Evolutionary conservation across 2,888 invertebrate genomes (phyloP).

Genomic region (Cerastis leucographa): DNA sequence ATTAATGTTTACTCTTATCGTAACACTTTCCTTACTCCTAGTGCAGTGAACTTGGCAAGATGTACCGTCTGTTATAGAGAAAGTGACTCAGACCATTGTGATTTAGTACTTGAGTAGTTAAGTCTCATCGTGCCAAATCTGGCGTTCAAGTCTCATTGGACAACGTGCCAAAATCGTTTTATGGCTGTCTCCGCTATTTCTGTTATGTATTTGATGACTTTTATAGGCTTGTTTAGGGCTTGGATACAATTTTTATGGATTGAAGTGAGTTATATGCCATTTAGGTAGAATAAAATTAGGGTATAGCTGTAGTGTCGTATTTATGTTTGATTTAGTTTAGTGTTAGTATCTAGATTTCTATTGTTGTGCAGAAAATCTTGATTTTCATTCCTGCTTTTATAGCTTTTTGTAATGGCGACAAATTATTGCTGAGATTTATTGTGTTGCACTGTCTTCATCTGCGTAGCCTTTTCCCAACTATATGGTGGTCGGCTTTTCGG

Average conservation of each 20-base stretch:
- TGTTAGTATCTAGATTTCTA: constrained; percentile 12
- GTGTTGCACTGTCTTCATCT: neutral
- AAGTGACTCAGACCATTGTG: constrained; percentile 75
- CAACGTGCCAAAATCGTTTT: constrained; percentile 43
- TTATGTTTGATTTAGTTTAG: constrained; percentile 42
- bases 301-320: neutral
- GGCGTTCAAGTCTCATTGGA: constrained; percentile 45
- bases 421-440: neutral
- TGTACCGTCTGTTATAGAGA: constrained; percentile 68
- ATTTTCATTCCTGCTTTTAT: neutral
- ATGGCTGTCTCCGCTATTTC: constrained; percentile 34
- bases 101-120: constrained; percentile 60
- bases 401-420: neutral
- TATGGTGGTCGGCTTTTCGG: no score
- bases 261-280: neutral
- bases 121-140: constrained; percentile 64
- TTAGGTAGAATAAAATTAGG: constrained; percentile 5
- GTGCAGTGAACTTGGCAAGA: constrained; percentile 84
- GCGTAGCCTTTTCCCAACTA: neutral
- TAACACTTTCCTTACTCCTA: constrained; percentile 47
- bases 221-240: constrained; percentile 38
- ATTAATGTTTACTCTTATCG: constrained; percentile 41
- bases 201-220: constrained; percentile 20
- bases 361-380: neutral
- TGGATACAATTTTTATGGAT: constrained; percentile 10